Percentiles rank a stretch among this genome's conserved stretches.
phyloP scores from a whole-genome alignment of 2,888 invertebrate species.

The Diadegma fenestrale region DNA sequence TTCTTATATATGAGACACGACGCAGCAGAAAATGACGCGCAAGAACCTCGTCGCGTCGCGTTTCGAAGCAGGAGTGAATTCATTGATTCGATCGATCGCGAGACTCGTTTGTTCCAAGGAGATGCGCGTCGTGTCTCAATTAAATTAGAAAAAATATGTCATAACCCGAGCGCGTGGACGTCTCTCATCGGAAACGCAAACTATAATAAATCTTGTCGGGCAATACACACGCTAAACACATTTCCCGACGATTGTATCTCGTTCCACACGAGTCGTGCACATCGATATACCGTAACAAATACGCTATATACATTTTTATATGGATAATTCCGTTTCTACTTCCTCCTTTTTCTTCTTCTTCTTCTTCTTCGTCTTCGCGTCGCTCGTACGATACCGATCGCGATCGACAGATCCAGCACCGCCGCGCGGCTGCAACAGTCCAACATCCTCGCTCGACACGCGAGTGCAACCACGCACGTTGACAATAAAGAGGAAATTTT shows the following conservation, averaged over 20 bases:
- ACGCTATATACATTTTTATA: conserved; percentile 27
- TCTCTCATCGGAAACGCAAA: too few relatives aligned
- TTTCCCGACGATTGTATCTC: conserved; percentile 37
- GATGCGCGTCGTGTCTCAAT: too few relatives aligned
- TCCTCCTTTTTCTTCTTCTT: conserved; percentile 25
- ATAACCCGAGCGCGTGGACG: too few relatives aligned
- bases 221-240: neutral
- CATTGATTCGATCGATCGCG: too few relatives aligned
- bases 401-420: conserved; percentile 23
- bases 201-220: neutral
- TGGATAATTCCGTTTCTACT: neutral
- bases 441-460: conserved; percentile 16
- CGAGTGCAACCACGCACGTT: conserved; percentile 13
- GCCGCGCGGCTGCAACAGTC: conserved; percentile 27
- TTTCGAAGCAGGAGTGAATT: too few relatives aligned
- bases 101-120: too few relatives aligned
- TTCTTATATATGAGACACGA: too few relatives aligned
- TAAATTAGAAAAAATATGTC: too few relatives aligned
- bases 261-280: conserved; percentile 7
- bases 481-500: neutral
- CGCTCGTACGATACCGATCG: conserved; percentile 30
- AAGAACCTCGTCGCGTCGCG: too few relatives aligned
- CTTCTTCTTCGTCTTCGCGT: conserved; percentile 22
- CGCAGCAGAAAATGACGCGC: too few relatives aligned
- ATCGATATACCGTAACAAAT: conserved; percentile 43